phyloP scores from a whole-genome alignment of 2,888 invertebrate species.

The Candidula unifasciata region DNA sequence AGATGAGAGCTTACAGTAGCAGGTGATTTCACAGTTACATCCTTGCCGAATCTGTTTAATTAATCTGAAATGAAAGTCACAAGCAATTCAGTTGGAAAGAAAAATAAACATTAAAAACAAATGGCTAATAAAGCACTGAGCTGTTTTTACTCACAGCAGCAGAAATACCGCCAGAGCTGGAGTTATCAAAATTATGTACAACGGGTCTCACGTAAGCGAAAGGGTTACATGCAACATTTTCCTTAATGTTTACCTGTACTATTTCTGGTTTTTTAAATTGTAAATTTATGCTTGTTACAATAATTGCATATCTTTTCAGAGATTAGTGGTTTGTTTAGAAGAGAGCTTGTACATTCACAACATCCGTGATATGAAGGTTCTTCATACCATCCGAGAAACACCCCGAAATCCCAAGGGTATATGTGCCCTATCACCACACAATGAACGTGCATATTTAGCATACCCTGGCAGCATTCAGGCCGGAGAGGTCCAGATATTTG shows the following conservation, averaged over 20 bases:
- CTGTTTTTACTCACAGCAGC: too few species aligned
- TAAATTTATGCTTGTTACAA: not conserved
- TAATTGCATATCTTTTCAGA: slow-evolving; percentile 79
- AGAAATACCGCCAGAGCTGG: too few species aligned
- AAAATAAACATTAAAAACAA: too few species aligned
- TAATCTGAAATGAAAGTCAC: too few species aligned
- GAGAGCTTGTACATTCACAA: slow-evolving; percentile 99
- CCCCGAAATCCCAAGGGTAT: slow-evolving; percentile 95
- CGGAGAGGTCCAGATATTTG: slow-evolving; percentile 97
- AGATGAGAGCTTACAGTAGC: too few species aligned
- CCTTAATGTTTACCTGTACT: not conserved
- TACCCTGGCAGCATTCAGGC: slow-evolving; percentile 96
- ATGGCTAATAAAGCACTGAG: too few species aligned
- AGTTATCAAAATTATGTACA: too few species aligned
- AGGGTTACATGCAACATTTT: too few species aligned
- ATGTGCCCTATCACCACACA: slow-evolving; percentile 92
- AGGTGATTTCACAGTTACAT: too few species aligned
- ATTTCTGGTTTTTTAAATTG: not conserved
- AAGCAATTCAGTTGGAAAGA: too few species aligned
- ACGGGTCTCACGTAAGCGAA: too few species aligned
- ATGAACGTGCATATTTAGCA: slow-evolving; percentile 94
- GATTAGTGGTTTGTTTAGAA: slow-evolving; percentile 97
- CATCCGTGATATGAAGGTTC: slow-evolving; percentile 96
- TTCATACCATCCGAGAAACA: slow-evolving; percentile 98
- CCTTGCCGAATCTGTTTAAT: too few species aligned